A percentile compares a stretch with the other conserved stretches of the same genome.
Conservation (phyloP, 2,113 vertebrate genomes). For the Anoplopoma fimbria region DNA sequence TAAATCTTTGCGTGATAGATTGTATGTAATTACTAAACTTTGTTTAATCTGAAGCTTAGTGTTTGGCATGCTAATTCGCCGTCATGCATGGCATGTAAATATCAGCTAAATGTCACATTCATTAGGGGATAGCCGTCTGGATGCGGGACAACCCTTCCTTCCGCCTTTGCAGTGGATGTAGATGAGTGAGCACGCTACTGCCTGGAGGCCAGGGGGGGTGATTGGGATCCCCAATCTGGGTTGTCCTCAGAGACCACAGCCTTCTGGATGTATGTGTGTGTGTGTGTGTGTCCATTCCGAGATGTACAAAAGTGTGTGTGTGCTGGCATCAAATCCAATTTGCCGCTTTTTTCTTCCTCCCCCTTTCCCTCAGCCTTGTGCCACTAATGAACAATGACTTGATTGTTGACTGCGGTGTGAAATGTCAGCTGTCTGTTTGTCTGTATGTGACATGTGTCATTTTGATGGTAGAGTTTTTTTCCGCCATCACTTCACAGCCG, state of each 20-base stretch:
- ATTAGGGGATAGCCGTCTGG: constrained; percentile 77
- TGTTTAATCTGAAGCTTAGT: constrained; percentile 80
- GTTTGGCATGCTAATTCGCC: constrained; percentile 73
- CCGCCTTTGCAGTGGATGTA: constrained; percentile 38
- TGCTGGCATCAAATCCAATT: constrained; percentile 35
- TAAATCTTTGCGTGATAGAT: constrained; percentile 74
- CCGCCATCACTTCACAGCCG: constrained; percentile 16
- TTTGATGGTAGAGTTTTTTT: constrained; percentile 53
- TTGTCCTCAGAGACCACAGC: constrained; percentile 53
- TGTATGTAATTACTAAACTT: constrained; percentile 80
- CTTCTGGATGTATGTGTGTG: constrained; percentile 18
- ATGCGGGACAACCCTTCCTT: constrained; percentile 52
- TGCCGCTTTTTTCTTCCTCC: neutral
- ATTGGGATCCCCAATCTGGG: constrained; percentile 28
- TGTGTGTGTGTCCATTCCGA: constrained; percentile 3
- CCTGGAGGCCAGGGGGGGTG: constrained; percentile 35
- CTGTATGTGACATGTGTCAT: constrained; percentile 42
- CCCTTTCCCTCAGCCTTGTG: constrained; percentile 23
- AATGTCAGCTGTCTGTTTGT: constrained; percentile 72
- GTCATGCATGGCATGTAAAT: constrained; percentile 81
- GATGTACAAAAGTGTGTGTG: constrained; percentile 34
- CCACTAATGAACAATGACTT: constrained; percentile 62
- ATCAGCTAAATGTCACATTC: constrained; percentile 87
- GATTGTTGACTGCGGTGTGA: constrained; percentile 64
- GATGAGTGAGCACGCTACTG: constrained; percentile 53